phyloP scores from a whole-genome alignment of 2,113 vertebrate species.

The Dunckerocampus dactyliophorus region DNA sequence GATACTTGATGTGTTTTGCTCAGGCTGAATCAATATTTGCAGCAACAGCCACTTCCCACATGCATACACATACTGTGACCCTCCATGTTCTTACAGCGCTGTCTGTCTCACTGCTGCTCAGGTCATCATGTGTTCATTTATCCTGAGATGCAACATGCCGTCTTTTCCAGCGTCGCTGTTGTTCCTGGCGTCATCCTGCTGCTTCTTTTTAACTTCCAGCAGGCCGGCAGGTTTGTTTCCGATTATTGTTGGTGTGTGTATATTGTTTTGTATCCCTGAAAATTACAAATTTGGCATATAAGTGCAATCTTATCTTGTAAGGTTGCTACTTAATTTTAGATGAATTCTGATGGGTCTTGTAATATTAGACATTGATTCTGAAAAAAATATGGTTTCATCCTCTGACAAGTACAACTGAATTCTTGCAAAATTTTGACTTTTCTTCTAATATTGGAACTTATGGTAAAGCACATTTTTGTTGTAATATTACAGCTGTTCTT shows the following conservation, averaged over 20 bases:
- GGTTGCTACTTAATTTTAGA: too few relatives aligned
- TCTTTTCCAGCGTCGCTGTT: slow-evolving; percentile 21
- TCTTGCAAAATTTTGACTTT: too few relatives aligned
- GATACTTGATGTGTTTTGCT: slow-evolving; percentile 17
- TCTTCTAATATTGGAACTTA: too few relatives aligned
- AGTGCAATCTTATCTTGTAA: too few relatives aligned
- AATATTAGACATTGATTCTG: too few relatives aligned
- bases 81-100: neutral
- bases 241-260: neutral
- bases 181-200: slow-evolving; percentile 23
- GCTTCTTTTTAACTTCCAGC: slow-evolving; percentile 23
- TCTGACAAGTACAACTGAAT: too few relatives aligned
- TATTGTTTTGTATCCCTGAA: neutral
- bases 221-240: slow-evolving; percentile 42
- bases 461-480: too few relatives aligned
- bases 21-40: slow-evolving; percentile 55
- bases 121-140: neutral
- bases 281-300: too few relatives aligned
- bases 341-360: too few relatives aligned
- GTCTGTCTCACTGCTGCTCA: neutral
- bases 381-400: too few relatives aligned
- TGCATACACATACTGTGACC: neutral
- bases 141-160: slow-evolving; percentile 34
- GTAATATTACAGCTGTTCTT: too few relatives aligned
- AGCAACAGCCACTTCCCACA: neutral